Evolutionary conservation across 2,797 vertebrate genomes (phyloP), one percentile per base, ranked within the genome.

Genomic region (Syngnathus acus): DNA sequence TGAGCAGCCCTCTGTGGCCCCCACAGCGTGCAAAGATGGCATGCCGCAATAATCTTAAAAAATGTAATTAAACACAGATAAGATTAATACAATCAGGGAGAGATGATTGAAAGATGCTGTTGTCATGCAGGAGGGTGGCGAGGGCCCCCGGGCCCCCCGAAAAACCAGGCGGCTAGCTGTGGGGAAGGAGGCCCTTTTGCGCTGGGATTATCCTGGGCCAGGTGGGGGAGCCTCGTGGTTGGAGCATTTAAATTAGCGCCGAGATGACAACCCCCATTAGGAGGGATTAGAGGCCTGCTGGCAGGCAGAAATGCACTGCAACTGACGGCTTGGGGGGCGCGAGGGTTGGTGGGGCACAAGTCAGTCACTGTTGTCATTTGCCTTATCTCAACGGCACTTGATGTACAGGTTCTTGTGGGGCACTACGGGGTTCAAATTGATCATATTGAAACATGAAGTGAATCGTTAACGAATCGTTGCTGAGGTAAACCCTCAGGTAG

Each of bases 1-100:
- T 89, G 87, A 89, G 87, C 83, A 89, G 83, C 87, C 88, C 82
- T 90, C 82, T 76, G 84, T 11, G 86, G 81, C 87, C 86, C 90
- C 90, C 87, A 92, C 90, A 84, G 90, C 79, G 91, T 74, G 84
- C 86, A 90, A 91, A 91, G 89, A 89, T 90, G 89, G 89, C 88
- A 89, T 90, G 81, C 88, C 80, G 89, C 89, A 90, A 89, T 89
- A 88, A 89, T 90, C 86, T 89, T 88, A 89, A 91, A 91, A 91
- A 93, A 91, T 91, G 88, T 92, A 92, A 92, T 93, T 92, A 93
- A 92, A 92, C 87, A 86, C 85, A 91, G 88, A 91, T 91, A 91
- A 89, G 87, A 90, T 89, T 88, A 90, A 91, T 87, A 88, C 88
- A 90, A 90, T 91, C 89, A 89, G 84, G 85, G 81, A 85, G 86